Evolutionary conservation across 1,140 invertebrate species (phyloP), one percentile per base, ranked within the genome.

Genomic region (Drosophila willistoni): DNA sequence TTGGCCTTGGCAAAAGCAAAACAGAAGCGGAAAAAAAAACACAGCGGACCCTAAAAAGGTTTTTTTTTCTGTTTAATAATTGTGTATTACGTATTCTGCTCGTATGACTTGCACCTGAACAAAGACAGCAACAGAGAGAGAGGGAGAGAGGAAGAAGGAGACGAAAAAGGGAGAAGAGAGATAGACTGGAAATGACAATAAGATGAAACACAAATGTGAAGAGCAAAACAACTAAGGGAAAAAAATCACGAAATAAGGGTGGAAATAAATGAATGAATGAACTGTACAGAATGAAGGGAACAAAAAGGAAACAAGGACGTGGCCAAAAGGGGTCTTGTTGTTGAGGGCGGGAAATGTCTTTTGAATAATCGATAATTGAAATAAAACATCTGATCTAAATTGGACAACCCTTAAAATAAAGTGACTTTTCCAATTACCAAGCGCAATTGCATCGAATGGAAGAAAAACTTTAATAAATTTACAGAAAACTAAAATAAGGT

Each of bases 191-290:
- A 51, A 42, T 42, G 62, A 66, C 71, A 73, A 74, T 66, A 74
- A 61, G 34, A 74, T 66, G 39, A 41, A 65, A 51, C n/a, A 39
- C 29, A 61, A 51, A 51, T 51, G 14, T 5, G 12, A 64, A 47
- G 7, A 29, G 29, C 54, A 29, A 57, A 14, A 47, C 33, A 54
- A 44, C 22, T 56, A 64, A 56, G 36, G 60, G 13, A 72, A 73
- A 72, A 72, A 72, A 57, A 73, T 73, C 60, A 19, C 9, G 10
- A 14, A 33, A 44, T 12, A 51, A 44, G 41, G 73, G 73, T 76
- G 61, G 65, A 14, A 54, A 62, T 72, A 9, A 34, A 33, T 19
- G 3, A 33, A 71, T 54, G 69, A 57, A 71, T 57, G 42, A 70
- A 3, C 13, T 39, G 36, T 39, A 39, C 10, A 39, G 36, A 39